Conservation (phyloP, 2,113 vertebrate species). For the Fregata magnificens region DNA sequence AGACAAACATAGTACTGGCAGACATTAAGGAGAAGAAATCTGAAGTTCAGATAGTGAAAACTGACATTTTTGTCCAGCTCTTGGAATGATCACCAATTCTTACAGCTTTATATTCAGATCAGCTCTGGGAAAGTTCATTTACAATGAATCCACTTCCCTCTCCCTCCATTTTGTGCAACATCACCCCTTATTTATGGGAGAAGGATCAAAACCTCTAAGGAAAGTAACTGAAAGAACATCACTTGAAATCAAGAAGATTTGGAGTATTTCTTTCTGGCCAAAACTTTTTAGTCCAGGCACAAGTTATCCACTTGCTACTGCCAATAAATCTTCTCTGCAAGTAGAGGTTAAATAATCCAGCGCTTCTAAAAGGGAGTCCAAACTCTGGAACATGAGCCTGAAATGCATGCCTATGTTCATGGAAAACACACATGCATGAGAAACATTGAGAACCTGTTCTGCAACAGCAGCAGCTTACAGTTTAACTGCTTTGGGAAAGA, state of each 20-base stretch:
- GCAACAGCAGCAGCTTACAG: neutral
- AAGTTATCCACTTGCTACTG: neutral
- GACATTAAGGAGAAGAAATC: neutral
- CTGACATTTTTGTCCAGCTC: neutral
- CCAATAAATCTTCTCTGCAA: neutral
- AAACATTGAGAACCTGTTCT: neutral
- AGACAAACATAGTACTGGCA: neutral
- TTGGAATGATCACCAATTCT: neutral
- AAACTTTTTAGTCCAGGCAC: neutral
- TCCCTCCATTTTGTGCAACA: neutral
- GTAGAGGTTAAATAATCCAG: neutral
- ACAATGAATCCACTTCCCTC: neutral
- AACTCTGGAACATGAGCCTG: neutral
- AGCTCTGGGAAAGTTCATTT: neutral
- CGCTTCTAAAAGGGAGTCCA: neutral
- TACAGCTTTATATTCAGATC: neutral
- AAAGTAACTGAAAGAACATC: neutral
- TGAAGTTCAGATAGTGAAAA: neutral
- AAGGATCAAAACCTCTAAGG: neutral
- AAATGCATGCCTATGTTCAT: slow-evolving; percentile 23
- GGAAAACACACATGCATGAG: slow-evolving; percentile 31
- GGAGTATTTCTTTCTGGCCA: neutral
- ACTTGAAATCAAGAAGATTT: neutral
- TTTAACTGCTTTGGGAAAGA: slow-evolving; percentile 4
- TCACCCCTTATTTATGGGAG: neutral